Evolutionary conservation across 2,797 vertebrate genomes (phyloP), one percentile per base, ranked within the genome.

Genomic region (Enteromius argenteus): DNA sequence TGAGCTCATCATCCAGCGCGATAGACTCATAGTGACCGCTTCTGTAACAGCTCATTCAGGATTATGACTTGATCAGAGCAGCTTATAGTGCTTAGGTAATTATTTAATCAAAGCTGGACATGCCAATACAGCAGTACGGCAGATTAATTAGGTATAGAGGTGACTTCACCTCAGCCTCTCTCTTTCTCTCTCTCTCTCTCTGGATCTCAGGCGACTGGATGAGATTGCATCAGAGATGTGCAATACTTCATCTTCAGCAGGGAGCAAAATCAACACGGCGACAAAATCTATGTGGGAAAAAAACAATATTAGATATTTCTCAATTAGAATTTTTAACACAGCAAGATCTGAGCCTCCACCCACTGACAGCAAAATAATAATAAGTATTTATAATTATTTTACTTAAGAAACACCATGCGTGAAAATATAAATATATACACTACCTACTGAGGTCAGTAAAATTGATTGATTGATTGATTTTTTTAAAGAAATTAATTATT

Each of bases 61-160:
- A 94, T 95, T 95, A 94, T 93, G 90, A 93, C 94, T 95, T 92
- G 93, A 94, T 95, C 93, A 91, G 14, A 42, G 85, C 84, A 88
- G 93, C 92, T 95, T 94, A 93, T 90, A 91, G 87, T 83, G 89
- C 91, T 94, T 90, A 92, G 92, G 90, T 94, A 94, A 95, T 95
- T 95, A 94, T 95, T 94, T 93, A 94, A 94, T 95, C 93, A 94
- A 93, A 87, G 91, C 90, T 90, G 92, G 92, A 93, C 89, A 85
- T 93, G 93, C 94, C 92, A 94, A 92, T 93, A 93, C 91, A 91
- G 93, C 90, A 88, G 83, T 91, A 92, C 89, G 90, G 87, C 91
- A 93, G 93, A 94, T 93, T 95, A 93, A 95, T 93, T 94, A 91
- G 89, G 86, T 93, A 88, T 91, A 77, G 83, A 89, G 89, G 91